Evolutionary conservation across 2,888 invertebrate species (phyloP).

Genomic region (Andricus quercusramuli): DNA sequence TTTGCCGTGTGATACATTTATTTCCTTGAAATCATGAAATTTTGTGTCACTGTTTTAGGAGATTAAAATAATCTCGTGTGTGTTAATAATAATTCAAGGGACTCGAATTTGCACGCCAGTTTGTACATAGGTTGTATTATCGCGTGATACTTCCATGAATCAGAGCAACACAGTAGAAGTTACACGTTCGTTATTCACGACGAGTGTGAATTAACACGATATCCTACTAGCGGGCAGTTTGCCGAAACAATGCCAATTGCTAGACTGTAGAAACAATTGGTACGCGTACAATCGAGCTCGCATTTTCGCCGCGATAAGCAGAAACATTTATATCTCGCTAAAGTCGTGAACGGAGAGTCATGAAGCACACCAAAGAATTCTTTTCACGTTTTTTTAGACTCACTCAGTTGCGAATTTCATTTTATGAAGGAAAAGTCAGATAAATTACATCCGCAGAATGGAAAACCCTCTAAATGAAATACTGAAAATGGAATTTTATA

Average conservation of each 20-base stretch:
- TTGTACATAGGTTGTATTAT: constrained; percentile 41
- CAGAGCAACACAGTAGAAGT: constrained; percentile 63
- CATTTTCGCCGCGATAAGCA: constrained; percentile 36
- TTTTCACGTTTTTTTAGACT: constrained; percentile 1
- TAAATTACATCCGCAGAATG: background rate
- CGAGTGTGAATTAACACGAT: constrained; percentile 58
- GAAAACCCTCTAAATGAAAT: background rate
- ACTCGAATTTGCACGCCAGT: constrained; percentile 17
- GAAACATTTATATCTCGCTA: constrained; percentile 32
- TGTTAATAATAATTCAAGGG: constrained; percentile 20
- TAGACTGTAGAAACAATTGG: constrained; percentile 35
- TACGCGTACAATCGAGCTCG: constrained; percentile 36
- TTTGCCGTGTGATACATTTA: no score
- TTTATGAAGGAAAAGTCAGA: background rate
- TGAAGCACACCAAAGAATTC: background rate
- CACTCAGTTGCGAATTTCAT: background rate
- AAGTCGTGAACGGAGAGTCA: constrained; percentile 6
- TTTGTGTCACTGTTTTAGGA: background rate
- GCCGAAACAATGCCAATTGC: constrained; percentile 41
- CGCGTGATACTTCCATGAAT: constrained; percentile 58
- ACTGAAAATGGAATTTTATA: background rate
- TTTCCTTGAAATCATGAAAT: background rate
- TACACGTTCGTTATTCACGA: constrained; percentile 64
- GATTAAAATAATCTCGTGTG: constrained; percentile 29
- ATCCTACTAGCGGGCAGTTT: constrained; percentile 42